Evolutionary conservation across 2,888 invertebrate genomes (phyloP), one percentile per base, ranked within the genome.

Genomic region (Andrena haemorrhoa): DNA sequence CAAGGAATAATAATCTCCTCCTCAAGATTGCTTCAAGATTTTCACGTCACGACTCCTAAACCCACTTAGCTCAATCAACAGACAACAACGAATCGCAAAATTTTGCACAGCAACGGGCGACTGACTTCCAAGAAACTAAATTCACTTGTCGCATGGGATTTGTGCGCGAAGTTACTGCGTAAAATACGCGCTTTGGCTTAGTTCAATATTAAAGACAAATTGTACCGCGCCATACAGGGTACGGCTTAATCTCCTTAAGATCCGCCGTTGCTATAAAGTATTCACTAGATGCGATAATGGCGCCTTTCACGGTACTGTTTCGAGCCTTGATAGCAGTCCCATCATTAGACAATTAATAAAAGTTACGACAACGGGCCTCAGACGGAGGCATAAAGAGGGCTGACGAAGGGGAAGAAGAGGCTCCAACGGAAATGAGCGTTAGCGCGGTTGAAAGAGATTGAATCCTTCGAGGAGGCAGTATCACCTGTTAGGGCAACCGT

Each of bases 241-340:
- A 70, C 51, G 69, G 76, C 65, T 84, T 89, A 86, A 88, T 88
- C 88, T 86, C 74, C 88, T 89, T 83, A 84, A 89, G 82, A 88
- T 85, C 82, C 77, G 78, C 74, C 85, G 76, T 79, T 31, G 53
- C 68, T 64, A 75, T 88, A 80, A 84, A 88, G 84, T 80, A 90
- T 89, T 88, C 77, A 83, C 33, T 51, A 49, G 6, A 56, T 56
- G 56, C 78, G 75, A 87, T 88, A 83, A 88, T 85, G 83, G 78
- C 68, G 80, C 75, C 47, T 60, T 63, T 65, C 65, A 53, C 29
- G 70, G 78, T 33, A 86, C 74, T 86, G 78, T 87, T 88, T 82
- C 80, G 65, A 65, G 61, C 64, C 31, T 35, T 33, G 60, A 7
- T 68, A 29, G 29, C 70, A 66, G 77, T 61, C 29, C 35, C 56